Conservation (phyloP, 92 coral and sea anemone species). For the Blastomussa wellsi region DNA sequence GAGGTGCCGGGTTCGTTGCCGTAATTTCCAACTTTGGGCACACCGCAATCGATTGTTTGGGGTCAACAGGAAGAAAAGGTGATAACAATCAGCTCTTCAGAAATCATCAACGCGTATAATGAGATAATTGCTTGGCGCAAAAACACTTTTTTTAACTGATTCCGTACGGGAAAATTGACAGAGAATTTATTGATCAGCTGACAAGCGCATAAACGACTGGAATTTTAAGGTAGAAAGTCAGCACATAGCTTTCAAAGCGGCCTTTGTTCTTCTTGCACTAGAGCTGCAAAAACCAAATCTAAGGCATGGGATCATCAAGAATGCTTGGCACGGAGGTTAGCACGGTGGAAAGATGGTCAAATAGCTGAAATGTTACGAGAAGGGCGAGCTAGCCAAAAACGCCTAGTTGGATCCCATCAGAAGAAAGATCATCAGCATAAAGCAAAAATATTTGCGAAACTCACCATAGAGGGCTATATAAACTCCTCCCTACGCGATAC, state of each 20-base stretch:
- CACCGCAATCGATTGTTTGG: conserved; percentile 3
- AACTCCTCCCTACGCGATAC: no score
- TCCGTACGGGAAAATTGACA: conserved; percentile 42
- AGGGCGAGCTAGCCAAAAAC: conserved; percentile 14
- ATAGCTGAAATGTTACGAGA: conserved; percentile 25
- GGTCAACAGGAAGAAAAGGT: conserved; percentile 7
- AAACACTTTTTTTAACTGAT: conserved; percentile 30
- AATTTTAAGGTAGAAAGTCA: conserved; percentile 15
- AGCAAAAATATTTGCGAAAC: no score
- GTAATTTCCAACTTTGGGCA: conserved; percentile 16
- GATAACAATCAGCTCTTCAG: conserved; percentile 22
- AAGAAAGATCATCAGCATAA: no score
- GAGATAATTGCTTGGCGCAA: conserved; percentile 16
- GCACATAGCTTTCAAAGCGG: conserved; percentile 39
- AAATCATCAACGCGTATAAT: conserved; percentile 15
- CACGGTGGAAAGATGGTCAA: conserved; percentile 47
- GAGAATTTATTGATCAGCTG: conserved; percentile 38
- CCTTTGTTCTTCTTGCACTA: conserved; percentile 34
- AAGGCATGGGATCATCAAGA: conserved; percentile 48
- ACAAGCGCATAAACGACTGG: conserved; percentile 54
- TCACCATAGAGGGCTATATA: no score
- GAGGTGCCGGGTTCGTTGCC: conserved; percentile 25
- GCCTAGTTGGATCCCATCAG: conserved; percentile 16
- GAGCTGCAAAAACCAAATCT: conserved; percentile 46
- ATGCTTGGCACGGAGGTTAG: conserved; percentile 32